phyloP scores from a whole-genome alignment of 2,113 vertebrate species.

The Anolis sagrei region DNA sequence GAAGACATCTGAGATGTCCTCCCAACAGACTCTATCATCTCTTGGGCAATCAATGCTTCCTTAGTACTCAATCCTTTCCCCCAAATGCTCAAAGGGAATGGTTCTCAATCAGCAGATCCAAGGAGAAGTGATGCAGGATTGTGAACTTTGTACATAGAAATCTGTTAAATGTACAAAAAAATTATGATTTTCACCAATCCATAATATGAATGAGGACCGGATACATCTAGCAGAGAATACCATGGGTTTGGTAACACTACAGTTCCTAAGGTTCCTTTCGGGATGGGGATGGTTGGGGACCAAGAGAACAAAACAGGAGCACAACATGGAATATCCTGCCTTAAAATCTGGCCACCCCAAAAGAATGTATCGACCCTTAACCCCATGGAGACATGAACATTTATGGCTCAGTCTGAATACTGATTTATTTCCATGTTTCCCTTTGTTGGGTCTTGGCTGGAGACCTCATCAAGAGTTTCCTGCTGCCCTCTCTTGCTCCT shows the following conservation, averaged over 20 bases:
- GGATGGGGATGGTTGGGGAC: background rate
- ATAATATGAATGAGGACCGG: background rate
- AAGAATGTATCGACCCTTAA: background rate
- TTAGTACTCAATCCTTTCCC: too few relatives aligned
- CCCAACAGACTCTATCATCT: background rate
- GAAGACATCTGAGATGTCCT: background rate
- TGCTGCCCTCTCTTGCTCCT: rapidly evolving
- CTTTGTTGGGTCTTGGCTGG: background rate
- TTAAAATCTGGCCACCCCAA: background rate
- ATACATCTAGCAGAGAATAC: background rate
- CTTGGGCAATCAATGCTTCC: background rate
- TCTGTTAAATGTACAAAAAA: background rate
- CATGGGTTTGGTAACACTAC: rapidly evolving
- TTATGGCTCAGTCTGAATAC: background rate
- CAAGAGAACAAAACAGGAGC: too few relatives aligned
- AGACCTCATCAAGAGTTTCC: too few relatives aligned
- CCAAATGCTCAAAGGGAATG: background rate
- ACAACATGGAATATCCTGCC: too few relatives aligned
- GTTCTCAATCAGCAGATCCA: background rate
- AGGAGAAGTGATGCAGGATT: background rate
- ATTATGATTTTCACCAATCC: too few relatives aligned
- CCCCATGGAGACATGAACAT: background rate
- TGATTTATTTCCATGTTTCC: background rate
- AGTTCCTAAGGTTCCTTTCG: background rate
- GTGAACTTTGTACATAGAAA: background rate